Evolutionary conservation across 2,797 vertebrate genomes (phyloP), one percentile per base, ranked within the genome.

Genomic region (Buceros bicornis): DNA sequence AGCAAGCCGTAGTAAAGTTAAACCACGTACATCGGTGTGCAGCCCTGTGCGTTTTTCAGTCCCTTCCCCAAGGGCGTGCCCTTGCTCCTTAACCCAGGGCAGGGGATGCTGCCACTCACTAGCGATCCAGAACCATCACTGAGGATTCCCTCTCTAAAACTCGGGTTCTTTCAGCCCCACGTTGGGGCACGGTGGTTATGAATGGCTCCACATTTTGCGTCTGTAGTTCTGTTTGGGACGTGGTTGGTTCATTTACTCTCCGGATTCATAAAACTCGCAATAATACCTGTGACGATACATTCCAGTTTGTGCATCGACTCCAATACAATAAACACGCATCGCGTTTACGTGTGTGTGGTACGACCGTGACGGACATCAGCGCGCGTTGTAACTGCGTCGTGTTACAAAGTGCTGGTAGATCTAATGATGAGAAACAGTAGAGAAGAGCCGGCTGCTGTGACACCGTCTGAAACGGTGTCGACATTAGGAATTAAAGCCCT

Each of bases 301-400:
- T 86, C 66, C 70, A 77, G 54, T 42, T 60, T 87, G 54, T 80
- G 76, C 72, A 51, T 57, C 2, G 20, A 82, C 19, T 79, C 62
- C 70, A 88, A 35, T 87, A 85, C 86, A 97, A 89, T 94, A 96
- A 91, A 95, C 89, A 78, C 3, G 17, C 28, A 50, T 74, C 35
- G 8, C n/a, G 37, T 25, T 74, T 72, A 81, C 43, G 37, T 20
- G 29, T 2, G 11, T 58, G 33, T 57, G n/a, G 20, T 57, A 57
- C 20, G 14, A 15, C 35, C 6, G 13, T 25, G 21, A 54, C 37
- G 25, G 67, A n/a, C 53, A 57, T 74, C 73, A 33, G 20, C 3
- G 13, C 12, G 11, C 19, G 15, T 61, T 33, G 69, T 76, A 62
- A 56, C 17, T 73, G 14, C 3, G 7, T 20, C 60, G 66, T 3